Conservation (phyloP, 2,888 invertebrate genomes). For the Nymphalis c-album region DNA sequence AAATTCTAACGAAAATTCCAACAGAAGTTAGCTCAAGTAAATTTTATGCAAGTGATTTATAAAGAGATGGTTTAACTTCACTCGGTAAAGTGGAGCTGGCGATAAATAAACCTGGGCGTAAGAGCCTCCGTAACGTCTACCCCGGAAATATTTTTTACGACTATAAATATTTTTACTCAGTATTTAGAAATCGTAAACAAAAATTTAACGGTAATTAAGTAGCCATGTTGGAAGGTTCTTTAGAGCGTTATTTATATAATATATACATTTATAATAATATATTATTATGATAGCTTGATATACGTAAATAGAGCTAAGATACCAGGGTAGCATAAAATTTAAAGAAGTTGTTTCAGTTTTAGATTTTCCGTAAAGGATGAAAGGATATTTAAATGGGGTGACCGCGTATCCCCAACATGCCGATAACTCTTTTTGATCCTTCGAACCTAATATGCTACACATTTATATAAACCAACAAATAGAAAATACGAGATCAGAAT, state of each 20-base stretch:
- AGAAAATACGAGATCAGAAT: background rate
- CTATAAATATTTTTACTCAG: constrained; percentile 7
- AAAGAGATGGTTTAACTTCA: constrained; percentile 14
- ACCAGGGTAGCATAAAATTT: background rate
- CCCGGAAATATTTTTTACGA: constrained; percentile 2
- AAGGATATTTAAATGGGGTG: constrained; percentile 1
- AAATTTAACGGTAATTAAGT: background rate
- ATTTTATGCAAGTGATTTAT: constrained; percentile 22
- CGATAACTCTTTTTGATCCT: constrained; percentile 7
- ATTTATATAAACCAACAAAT: background rate
- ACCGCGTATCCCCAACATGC: constrained; percentile 1
- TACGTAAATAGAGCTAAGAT: background rate
- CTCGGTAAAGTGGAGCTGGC: background rate
- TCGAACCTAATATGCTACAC: constrained; percentile 5
- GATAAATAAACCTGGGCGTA: background rate
- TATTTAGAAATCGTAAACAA: constrained; percentile 7
- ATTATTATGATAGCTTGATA: background rate
- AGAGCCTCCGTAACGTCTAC: background rate
- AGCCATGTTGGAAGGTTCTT: background rate
- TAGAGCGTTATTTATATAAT: background rate
- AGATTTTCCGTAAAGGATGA: background rate
- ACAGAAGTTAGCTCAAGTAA: constrained; percentile 11
- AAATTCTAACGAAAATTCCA: constrained; percentile 19
- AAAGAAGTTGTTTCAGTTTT: background rate
- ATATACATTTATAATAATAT: too few relatives aligned